Conservation (phyloP, 2,113 vertebrate genomes). For the Trichechus manatus region DNA sequence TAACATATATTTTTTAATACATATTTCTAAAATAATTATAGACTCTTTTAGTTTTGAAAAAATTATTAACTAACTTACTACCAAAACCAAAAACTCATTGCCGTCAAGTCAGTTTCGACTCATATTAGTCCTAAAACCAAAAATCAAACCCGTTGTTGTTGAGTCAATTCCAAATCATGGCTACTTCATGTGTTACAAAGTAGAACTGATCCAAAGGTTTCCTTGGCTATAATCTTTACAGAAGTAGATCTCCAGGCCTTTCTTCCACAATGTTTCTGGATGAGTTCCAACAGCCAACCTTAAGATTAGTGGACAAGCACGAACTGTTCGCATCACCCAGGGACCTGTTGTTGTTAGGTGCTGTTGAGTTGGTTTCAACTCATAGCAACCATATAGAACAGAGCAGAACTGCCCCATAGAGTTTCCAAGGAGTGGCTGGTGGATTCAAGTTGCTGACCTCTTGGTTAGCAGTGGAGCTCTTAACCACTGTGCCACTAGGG, state of each 20-base stretch:
- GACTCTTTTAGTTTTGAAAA: background rate
- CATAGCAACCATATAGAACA: too few species aligned
- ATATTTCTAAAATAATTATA: background rate
- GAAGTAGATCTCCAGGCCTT: background rate
- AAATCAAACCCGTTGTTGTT: background rate
- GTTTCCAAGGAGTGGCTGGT: too few species aligned
- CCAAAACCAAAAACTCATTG: background rate
- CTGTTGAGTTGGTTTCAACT: too few species aligned
- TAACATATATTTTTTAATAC: slow-evolving; percentile 39
- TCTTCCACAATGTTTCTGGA: background rate
- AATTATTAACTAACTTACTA: background rate
- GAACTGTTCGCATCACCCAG: background rate
- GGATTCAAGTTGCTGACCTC: too few species aligned
- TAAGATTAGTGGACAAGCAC: background rate
- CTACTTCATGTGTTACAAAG: background rate
- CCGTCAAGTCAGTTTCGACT: background rate
- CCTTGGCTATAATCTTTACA: background rate
- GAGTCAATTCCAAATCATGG: background rate
- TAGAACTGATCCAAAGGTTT: background rate
- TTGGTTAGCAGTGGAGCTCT: too few species aligned
- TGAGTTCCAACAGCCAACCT: background rate
- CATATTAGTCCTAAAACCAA: background rate
- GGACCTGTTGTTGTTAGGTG: too few species aligned
- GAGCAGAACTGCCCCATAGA: too few species aligned
- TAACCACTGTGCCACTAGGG: too few species aligned